Evolutionary conservation across 2,113 vertebrate genomes (phyloP).

Genomic region (Turnix velox): DNA sequence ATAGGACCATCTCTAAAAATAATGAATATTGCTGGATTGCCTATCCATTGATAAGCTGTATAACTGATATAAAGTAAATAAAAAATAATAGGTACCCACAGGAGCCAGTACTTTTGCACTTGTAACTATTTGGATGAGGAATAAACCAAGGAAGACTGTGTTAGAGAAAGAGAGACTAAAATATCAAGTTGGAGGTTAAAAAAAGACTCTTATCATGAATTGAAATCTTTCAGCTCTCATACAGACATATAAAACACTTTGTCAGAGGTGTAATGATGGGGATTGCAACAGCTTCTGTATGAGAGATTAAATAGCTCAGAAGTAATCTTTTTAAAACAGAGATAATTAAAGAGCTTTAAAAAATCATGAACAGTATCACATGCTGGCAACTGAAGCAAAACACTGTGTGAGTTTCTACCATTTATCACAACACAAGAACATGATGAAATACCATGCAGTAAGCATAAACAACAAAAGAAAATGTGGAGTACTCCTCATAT

Average conservation of each 20-base stretch:
- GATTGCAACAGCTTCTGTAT: background rate
- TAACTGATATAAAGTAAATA: background rate
- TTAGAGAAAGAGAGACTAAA: background rate
- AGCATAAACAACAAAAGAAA: background rate
- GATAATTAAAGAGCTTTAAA: background rate
- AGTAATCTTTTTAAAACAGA: background rate
- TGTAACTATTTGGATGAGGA: background rate
- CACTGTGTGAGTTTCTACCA: background rate
- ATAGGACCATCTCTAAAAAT: background rate
- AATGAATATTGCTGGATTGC: background rate
- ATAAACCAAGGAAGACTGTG: background rate
- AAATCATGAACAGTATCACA: background rate
- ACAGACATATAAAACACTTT: background rate
- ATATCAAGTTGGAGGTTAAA: accelerated
- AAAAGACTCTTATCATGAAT: background rate
- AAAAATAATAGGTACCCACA: background rate
- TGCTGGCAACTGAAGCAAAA: background rate
- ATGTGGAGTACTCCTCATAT: accelerated
- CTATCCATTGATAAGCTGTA: background rate
- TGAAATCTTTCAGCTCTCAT: background rate
- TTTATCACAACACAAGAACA: background rate
- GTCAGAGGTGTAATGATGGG: background rate
- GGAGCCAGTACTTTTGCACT: background rate
- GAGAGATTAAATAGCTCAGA: background rate
- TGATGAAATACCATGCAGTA: background rate